Base-by-base conservation (phyloP, 2,797 vertebrate species). In the Paguma larvata region DNA sequence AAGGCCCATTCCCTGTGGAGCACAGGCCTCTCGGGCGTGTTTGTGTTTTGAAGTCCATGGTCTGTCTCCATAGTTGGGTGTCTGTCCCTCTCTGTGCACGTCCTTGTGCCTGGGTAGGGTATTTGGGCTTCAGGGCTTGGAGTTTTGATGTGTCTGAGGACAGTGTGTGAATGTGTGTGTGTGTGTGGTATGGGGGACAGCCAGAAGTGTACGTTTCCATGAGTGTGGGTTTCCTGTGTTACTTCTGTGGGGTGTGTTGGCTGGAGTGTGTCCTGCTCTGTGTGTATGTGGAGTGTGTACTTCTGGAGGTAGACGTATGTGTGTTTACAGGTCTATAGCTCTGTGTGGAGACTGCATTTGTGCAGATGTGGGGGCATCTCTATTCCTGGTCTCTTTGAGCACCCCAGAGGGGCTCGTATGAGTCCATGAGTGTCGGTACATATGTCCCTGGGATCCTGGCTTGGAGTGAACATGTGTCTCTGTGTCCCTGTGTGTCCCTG, bases 11-110 rank as follows among this genome's bases (percentile, higher is more conserved):
- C 63, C 30, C 16, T 34, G 2, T 10, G 34, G 65, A 65, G 32
- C 56, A 38, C 6, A 75, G 91, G 30, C 87, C 68, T 89, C 23
- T 46, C 19, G 56, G n/a, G 15, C 56, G 41, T 79, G n/a, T 84
- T 12, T 15, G 59, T 90, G 10, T 93, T 68, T 68, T 46, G 59
- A 19, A 67, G 75, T 34, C 65, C 18, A 1, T 72, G 16, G 75
- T 46, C 73, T 46, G 63, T 78, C 91, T 97, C 75, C 93, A 94
- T 87, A 96, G 91, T 30, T 84, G 72, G 92, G 97, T 97, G 95
- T 97, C 53, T 88, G 87, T 95, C 90, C 91, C 75, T 89, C 94
- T 72, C 38, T 97, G 18, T 53, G 34, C 72, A 53, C 65, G 65
- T 96, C 6, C 48, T 78, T 85, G 53, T 95, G 62, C 25, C 79